These are phyloP conservation scores for Chironex yamaguchii DNA, from an alignment of 30 jellyfish, hydroid and myxozoan species.

Conservation along the genomic window DNA sequence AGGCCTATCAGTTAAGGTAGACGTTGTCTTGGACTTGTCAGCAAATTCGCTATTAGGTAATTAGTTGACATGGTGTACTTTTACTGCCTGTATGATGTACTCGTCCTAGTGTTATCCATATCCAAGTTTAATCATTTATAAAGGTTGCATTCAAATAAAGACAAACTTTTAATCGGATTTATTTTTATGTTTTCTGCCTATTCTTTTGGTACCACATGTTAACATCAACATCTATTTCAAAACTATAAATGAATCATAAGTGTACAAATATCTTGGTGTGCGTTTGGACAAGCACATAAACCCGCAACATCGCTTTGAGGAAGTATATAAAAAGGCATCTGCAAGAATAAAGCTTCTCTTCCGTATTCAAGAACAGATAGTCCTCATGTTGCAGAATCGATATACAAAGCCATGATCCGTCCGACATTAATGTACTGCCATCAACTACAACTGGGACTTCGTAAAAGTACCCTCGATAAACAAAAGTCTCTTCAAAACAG, in stretches of 20 bases:
- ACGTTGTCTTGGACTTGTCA: no score
- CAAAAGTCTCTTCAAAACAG: constrained; percentile 53
- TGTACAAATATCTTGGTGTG: constrained; percentile 28
- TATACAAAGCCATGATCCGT: constrained; percentile 49
- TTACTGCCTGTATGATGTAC: no score
- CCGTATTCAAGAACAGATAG: constrained; percentile 45
- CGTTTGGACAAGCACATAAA: constrained; percentile 13
- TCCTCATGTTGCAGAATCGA: constrained; percentile 60
- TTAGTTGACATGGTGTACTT: no score
- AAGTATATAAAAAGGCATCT: constrained; percentile 44
- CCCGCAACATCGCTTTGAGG: neutral
- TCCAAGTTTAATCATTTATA: no score
- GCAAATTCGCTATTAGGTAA: no score
- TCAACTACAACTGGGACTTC: constrained; percentile 63
- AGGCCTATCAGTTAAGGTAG: no score
- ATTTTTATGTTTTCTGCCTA: no score
- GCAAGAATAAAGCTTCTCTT: constrained; percentile 55
- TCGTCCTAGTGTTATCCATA: no score
- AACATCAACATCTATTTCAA: neutral
- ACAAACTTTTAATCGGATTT: no score
- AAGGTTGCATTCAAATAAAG: no score
- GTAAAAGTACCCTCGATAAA: constrained; percentile 60
- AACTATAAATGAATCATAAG: constrained; percentile 5
- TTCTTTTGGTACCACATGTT: no score
- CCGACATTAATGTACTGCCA: constrained; percentile 30